Percentiles rank a stretch among this genome's conserved stretches.
Conservation (phyloP, 2,888 invertebrate genomes). For the Abrostola triplasia region DNA sequence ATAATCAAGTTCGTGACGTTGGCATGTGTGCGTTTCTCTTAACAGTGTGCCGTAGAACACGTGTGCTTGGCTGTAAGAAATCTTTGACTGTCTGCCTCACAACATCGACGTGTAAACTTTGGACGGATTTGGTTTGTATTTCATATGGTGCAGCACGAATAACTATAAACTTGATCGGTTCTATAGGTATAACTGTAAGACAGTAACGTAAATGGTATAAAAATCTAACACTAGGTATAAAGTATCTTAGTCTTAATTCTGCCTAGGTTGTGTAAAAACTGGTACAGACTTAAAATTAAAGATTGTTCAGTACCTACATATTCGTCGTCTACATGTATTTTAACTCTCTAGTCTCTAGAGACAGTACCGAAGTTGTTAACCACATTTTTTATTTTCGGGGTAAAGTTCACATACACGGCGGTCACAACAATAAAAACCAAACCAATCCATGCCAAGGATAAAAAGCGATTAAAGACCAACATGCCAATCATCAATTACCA, state of each 20-base stretch:
- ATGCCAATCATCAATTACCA: no score
- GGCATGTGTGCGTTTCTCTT: conserved; percentile 69
- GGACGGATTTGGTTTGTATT: conserved; percentile 61
- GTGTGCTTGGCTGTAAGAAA: conserved; percentile 63
- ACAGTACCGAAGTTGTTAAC: no score
- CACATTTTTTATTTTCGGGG: no score
- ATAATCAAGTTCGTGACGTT: conserved; percentile 71
- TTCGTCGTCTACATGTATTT: no score
- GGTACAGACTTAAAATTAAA: no score
- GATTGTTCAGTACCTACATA: no score
- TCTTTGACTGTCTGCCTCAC: conserved; percentile 50
- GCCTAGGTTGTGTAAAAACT: no score
- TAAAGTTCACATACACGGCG: conserved; percentile 19
- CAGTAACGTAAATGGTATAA: no score
- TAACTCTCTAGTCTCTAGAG: no score
- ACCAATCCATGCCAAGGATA: conserved; percentile 29
- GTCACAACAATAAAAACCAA: conserved; percentile 38
- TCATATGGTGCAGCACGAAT: conserved; percentile 43
- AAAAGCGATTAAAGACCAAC: background rate
- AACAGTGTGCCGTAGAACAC: conserved; percentile 62
- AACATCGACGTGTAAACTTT: conserved; percentile 48
- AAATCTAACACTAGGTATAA: no score
- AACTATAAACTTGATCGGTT: conserved; percentile 8
- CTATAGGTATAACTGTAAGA: no score
- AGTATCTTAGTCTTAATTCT: no score